Conservation (phyloP, 2,888 invertebrate species). For the Lycaena phlaeas region DNA sequence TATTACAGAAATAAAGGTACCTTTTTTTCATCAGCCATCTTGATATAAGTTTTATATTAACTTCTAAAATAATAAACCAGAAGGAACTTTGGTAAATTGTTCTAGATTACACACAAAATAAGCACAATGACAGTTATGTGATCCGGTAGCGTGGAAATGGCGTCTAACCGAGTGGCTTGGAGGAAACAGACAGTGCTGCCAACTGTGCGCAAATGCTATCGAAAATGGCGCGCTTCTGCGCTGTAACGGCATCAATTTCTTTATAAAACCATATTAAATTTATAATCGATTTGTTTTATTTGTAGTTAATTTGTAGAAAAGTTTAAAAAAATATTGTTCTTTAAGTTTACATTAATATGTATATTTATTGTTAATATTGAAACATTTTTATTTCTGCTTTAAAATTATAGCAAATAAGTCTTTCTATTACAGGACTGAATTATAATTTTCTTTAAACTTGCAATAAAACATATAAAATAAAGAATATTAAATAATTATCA, state of each 20-base stretch:
- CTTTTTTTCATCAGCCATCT: slow-evolving; percentile 79
- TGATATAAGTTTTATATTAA: slow-evolving; percentile 37
- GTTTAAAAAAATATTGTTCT: background rate
- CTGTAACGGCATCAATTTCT: slow-evolving; percentile 19
- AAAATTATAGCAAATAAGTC: too few relatives aligned
- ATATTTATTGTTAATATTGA: slow-evolving; percentile 3
- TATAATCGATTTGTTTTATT: slow-evolving; percentile 8
- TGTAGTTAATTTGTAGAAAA: background rate
- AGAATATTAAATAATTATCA: background rate
- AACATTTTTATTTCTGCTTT: too few relatives aligned
- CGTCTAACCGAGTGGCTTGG: slow-evolving; percentile 58
- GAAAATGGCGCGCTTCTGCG: slow-evolving; percentile 56
- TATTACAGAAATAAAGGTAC: slow-evolving; percentile 54
- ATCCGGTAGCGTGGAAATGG: slow-evolving; percentile 69
- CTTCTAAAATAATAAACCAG: slow-evolving; percentile 39
- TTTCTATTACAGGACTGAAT: too few relatives aligned
- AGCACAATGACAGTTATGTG: slow-evolving; percentile 51
- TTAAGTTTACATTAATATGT: too few relatives aligned
- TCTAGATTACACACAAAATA: slow-evolving; percentile 37
- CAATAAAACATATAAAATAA: background rate
- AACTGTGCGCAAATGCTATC: slow-evolving; percentile 47
- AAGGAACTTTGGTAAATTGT: slow-evolving; percentile 30
- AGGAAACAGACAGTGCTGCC: slow-evolving; percentile 59
- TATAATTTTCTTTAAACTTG: too few relatives aligned
- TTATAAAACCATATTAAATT: too few relatives aligned